phyloP scores from a whole-genome alignment of 64 coral and sea anemone genomes.

The Pocillopora verrucosa region DNA sequence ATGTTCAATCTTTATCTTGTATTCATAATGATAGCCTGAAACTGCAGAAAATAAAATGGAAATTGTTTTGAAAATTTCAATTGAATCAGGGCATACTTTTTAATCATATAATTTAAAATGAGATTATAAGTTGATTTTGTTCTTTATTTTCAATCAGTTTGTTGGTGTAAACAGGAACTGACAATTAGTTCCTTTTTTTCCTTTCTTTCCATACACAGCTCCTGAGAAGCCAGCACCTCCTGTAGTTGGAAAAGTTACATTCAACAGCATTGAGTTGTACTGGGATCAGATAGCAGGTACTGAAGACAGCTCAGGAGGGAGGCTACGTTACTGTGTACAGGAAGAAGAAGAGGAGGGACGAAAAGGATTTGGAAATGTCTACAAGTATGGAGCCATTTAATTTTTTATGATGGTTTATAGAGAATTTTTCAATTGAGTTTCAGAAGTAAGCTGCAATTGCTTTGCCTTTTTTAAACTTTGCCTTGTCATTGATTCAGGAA shows the following conservation, averaged over 20 bases:
- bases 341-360: constrained; percentile 49
- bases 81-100: too few relatives aligned
- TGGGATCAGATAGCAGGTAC: constrained; percentile 42
- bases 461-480: too few relatives aligned
- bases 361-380: constrained; percentile 74
- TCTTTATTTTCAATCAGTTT: background rate
- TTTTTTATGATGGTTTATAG: background rate
- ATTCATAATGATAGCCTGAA: too few relatives aligned
- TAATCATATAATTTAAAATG: too few relatives aligned
- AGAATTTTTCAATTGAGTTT: too few relatives aligned
- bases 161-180: background rate
- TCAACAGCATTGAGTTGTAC: constrained; percentile 52
- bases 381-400: constrained; percentile 32
- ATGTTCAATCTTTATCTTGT: too few relatives aligned
- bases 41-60: too few relatives aligned
- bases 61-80: too few relatives aligned
- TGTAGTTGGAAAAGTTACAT: constrained; percentile 56
- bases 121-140: too few relatives aligned
- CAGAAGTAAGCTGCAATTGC: too few relatives aligned
- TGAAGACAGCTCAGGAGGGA: constrained; percentile 15
- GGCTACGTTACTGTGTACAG: constrained; percentile 63
- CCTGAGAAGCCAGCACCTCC: constrained; percentile 65
- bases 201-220: background rate
- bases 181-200: background rate
- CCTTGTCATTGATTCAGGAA: too few relatives aligned